Conservation (phyloP, 53 echinoderm and acorn worm genomes). For the Echinarachnius parma region DNA sequence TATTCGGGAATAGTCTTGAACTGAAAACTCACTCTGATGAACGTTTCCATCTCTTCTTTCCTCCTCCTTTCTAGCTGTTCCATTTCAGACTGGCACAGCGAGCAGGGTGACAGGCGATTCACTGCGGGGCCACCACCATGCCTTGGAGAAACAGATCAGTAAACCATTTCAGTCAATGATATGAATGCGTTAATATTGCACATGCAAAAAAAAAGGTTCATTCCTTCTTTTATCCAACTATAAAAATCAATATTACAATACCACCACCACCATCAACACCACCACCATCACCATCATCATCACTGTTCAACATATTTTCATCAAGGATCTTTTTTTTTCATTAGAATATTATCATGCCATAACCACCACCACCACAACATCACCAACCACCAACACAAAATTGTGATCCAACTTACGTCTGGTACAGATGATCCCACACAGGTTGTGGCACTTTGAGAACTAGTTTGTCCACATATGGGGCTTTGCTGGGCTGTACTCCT, state of each 20-base stretch:
- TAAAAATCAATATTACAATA: no score
- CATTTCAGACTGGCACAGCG: slow-evolving; percentile 75
- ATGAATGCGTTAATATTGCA: no score
- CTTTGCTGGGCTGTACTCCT: slow-evolving; percentile 91
- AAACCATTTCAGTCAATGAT: no score
- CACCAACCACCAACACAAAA: neutral
- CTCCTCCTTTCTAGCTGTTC: slow-evolving; percentile 74
- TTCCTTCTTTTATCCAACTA: no score
- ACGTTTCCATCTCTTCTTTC: slow-evolving; percentile 82
- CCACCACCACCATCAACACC: neutral
- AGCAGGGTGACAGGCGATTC: slow-evolving; percentile 77
- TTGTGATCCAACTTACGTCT: slow-evolving; percentile 75
- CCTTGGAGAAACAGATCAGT: no score
- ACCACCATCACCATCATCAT: neutral
- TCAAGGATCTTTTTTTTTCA: no score
- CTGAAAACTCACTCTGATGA: slow-evolving; percentile 74
- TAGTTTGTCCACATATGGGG: slow-evolving; percentile 71
- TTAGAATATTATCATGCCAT: neutral
- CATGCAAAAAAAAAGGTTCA: no score
- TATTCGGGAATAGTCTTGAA: no score
- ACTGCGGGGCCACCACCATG: slow-evolving; percentile 94
- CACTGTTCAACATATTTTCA: no score
- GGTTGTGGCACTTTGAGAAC: slow-evolving; percentile 75
- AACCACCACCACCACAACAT: neutral
- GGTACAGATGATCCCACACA: slow-evolving; percentile 81